Conservation (phyloP, 53 echinoderm and acorn worm genomes). For the Temnopleurus reevesii region DNA sequence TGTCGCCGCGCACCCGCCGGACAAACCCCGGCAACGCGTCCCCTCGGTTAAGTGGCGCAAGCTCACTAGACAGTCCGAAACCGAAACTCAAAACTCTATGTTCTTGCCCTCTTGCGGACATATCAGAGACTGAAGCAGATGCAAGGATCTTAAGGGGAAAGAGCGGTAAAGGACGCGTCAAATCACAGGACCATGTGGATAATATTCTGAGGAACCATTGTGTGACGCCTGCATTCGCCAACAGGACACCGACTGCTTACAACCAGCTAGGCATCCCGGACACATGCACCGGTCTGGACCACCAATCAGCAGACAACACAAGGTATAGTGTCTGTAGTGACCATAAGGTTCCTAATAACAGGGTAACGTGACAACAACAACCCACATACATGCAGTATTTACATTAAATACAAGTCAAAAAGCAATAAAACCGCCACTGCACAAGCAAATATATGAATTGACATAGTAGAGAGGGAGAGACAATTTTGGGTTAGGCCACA, state of each 20-base stretch:
- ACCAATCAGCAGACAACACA: slow-evolving; percentile 58
- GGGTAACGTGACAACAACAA: slow-evolving; percentile 64
- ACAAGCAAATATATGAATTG: slow-evolving; percentile 77
- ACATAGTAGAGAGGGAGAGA: slow-evolving; percentile 63
- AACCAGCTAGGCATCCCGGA: slow-evolving; percentile 45
- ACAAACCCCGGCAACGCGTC: background rate
- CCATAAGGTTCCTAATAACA: slow-evolving; percentile 61
- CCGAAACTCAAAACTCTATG: slow-evolving; percentile 52
- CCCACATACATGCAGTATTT: slow-evolving; percentile 60
- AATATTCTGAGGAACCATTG: slow-evolving; percentile 60
- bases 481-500: background rate
- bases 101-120: slow-evolving; percentile 61
- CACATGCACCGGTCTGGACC: slow-evolving; percentile 45
- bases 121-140: slow-evolving; percentile 58
- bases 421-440: slow-evolving; percentile 57
- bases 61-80: slow-evolving; percentile 10
- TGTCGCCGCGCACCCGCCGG: slow-evolving; percentile 48
- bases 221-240: slow-evolving; percentile 32
- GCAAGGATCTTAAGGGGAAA: slow-evolving; percentile 49
- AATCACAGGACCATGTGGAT: slow-evolving; percentile 57
- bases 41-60: slow-evolving; percentile 11
- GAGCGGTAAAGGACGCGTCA: slow-evolving; percentile 36
- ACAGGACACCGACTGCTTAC: slow-evolving; percentile 11
- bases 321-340: slow-evolving; percentile 56
- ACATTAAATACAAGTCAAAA: slow-evolving; percentile 63